phyloP scores from a whole-genome alignment of 1,140 invertebrate genomes.

The Aphidius gifuensis region DNA sequence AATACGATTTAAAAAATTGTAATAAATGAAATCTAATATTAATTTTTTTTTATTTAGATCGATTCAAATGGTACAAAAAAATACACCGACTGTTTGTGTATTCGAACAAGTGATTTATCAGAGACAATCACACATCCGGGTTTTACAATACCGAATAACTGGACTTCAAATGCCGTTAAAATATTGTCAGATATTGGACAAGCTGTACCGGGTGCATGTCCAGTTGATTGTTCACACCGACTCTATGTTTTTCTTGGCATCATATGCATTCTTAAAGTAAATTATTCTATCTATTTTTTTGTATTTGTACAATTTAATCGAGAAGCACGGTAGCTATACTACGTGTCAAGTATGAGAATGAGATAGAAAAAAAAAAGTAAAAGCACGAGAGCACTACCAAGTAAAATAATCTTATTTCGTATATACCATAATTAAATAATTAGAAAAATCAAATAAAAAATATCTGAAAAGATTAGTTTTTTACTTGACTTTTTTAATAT shows the following conservation, averaged over 20 bases:
- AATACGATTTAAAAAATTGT: background rate
- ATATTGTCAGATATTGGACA: slow-evolving; percentile 42
- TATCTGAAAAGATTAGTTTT: no score
- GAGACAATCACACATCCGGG: slow-evolving; percentile 26
- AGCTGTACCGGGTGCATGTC: slow-evolving; percentile 61
- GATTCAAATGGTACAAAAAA: slow-evolving; percentile 36
- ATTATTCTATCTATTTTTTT: no score
- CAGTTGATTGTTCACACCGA: slow-evolving; percentile 63
- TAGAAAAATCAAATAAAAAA: no score
- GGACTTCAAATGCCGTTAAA: slow-evolving; percentile 10
- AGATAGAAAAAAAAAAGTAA: no score
- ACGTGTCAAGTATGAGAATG: no score
- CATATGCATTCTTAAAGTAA: slow-evolving; percentile 61
- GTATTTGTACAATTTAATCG: no score
- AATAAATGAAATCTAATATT: background rate
- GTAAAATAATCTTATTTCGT: no score
- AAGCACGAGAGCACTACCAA: no score
- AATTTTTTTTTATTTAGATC: slow-evolving; percentile 4
- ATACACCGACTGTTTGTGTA: slow-evolving; percentile 60
- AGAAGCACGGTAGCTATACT: no score
- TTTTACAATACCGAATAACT: slow-evolving; percentile 22
- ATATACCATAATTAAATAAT: no score
- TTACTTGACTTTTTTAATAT: no score
- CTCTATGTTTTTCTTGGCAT: slow-evolving; percentile 66
- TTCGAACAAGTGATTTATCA: slow-evolving; percentile 32